Conservation (phyloP, 2,888 invertebrate genomes). For the Junonia oenone region DNA sequence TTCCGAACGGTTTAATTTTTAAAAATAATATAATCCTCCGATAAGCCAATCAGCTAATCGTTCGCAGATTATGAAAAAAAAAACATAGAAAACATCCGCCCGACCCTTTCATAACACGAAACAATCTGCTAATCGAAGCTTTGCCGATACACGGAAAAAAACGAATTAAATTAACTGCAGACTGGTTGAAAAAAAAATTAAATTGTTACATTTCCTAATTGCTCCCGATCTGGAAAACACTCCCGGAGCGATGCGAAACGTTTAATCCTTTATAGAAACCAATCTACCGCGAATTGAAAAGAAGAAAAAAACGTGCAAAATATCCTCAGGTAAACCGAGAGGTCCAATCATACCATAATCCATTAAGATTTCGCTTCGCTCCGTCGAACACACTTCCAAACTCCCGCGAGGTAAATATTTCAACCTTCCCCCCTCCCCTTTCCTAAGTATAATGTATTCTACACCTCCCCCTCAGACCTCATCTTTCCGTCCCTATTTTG, state of each 20-base stretch:
- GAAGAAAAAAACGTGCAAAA: slow-evolving; percentile 50
- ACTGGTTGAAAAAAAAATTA: slow-evolving; percentile 42
- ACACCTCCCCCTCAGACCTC: slow-evolving; percentile 64
- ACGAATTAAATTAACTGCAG: slow-evolving; percentile 37
- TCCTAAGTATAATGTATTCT: slow-evolving; percentile 68
- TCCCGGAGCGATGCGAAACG: slow-evolving; percentile 37
- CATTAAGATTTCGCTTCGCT: slow-evolving; percentile 74
- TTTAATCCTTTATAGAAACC: slow-evolving; percentile 53
- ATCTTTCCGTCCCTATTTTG: slow-evolving; percentile 77
- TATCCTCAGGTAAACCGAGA: slow-evolving; percentile 61
- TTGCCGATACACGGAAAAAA: slow-evolving; percentile 30
- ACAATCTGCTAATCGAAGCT: slow-evolving; percentile 44
- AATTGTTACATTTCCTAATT: slow-evolving; percentile 46
- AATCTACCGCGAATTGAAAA: slow-evolving; percentile 42
- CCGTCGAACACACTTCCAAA: slow-evolving; percentile 70
- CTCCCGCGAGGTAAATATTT: slow-evolving; percentile 76
- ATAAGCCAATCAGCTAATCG: slow-evolving; percentile 27
- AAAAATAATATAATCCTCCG: slow-evolving; percentile 14
- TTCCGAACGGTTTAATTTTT: slow-evolving; percentile 5
- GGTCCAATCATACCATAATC: slow-evolving; percentile 75
- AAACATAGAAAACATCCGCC: slow-evolving; percentile 10
- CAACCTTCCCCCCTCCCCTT: slow-evolving; percentile 48
- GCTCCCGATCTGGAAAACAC: slow-evolving; percentile 40
- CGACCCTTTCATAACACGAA: slow-evolving; percentile 38
- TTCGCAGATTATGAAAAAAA: slow-evolving; percentile 18